Evolutionary conservation across 2,113 vertebrate genomes (phyloP), one percentile per base, ranked within the genome.

Genomic region (Leucosticte australis): DNA sequence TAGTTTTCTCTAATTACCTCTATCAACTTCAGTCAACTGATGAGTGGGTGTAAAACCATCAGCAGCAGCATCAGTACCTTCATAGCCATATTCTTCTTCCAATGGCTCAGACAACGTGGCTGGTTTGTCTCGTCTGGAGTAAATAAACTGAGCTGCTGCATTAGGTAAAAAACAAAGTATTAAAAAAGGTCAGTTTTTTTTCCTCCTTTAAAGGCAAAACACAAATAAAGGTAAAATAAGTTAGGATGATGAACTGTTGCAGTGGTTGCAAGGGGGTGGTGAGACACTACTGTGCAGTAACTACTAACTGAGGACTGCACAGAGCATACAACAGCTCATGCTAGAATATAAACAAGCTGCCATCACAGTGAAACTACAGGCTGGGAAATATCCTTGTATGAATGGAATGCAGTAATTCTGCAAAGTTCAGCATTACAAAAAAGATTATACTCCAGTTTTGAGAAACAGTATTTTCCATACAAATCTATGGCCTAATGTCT

Each of bases 91-190:
- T 82, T 97, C 98, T 94, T 99, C 99, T 95, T 99, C 99, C 84
- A 99, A 95, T 4, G 98, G 97, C 67, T 99, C 98, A 82, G 98
- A 97, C 86, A 95, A 98, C 13, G 98, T 95, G 63, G 95, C 73
- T 81, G 98, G 98, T 67, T 98, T 98, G 74, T 99, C 98, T 95
- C 98, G 98, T 84, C 98, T 98, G 15, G 99, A 99, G 96, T 99
- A 99, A 96, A 99, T 99, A 97, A 99, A 99, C 44, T 99, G 99
- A 97, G 99, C 99, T 93, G 99, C 99, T 99, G 92, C 81, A 97
- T 57, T 96, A 96, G 89, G 37, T 82, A 68, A 87, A 94, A 91
- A 91, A 28, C 12, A 89, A 81, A 94, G 46, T 18, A 79, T 83
- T 62, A 59, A 49, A 56, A 55, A 71, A 31, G 17, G 26, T 31